Evolutionary conservation across 1,140 invertebrate genomes (phyloP).

Genomic region (Pantala flavescens): DNA sequence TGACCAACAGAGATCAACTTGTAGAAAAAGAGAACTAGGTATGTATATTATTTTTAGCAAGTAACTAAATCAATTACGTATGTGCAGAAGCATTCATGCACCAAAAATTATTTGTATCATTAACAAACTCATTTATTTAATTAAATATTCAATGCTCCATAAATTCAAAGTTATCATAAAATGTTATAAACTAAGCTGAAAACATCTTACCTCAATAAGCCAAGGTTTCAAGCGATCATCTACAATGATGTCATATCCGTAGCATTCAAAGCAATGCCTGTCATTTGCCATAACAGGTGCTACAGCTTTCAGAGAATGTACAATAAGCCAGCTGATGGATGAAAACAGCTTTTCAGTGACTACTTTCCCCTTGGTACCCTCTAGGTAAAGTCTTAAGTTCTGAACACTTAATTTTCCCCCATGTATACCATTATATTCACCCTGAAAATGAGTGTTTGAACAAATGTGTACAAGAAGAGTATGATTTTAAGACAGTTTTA

Average conservation of each 20-base stretch:
- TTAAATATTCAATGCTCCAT: too few species aligned
- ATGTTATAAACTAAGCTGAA: too few species aligned
- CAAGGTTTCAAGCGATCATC: constrained; percentile 77
- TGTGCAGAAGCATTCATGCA: too few species aligned
- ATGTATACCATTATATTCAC: constrained; percentile 89
- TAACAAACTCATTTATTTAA: too few species aligned
- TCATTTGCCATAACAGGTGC: constrained; percentile 64
- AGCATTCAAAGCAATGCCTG: constrained; percentile 73
- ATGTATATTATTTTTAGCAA: too few species aligned
- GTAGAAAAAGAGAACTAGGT: too few species aligned
- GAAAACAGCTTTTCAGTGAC: constrained; percentile 75
- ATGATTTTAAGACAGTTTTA: not conserved
- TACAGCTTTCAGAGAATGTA: constrained; percentile 63
- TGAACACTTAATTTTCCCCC: constrained; percentile 91
- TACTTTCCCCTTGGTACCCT: constrained; percentile 79
- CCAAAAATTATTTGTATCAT: too few species aligned
- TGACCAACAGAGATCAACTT: too few species aligned
- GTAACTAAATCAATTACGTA: too few species aligned
- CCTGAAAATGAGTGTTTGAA: constrained; percentile 47
- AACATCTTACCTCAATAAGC: constrained; percentile 71
- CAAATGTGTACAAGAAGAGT: not conserved
- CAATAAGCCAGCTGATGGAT: constrained; percentile 81
- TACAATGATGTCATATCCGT: constrained; percentile 79
- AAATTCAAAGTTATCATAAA: too few species aligned
- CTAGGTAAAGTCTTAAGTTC: constrained; percentile 80